A percentile compares a stretch with the other conserved stretches of the same genome.
phyloP scores from a whole-genome alignment of 2,888 invertebrate species.

The Nomada fucata region DNA sequence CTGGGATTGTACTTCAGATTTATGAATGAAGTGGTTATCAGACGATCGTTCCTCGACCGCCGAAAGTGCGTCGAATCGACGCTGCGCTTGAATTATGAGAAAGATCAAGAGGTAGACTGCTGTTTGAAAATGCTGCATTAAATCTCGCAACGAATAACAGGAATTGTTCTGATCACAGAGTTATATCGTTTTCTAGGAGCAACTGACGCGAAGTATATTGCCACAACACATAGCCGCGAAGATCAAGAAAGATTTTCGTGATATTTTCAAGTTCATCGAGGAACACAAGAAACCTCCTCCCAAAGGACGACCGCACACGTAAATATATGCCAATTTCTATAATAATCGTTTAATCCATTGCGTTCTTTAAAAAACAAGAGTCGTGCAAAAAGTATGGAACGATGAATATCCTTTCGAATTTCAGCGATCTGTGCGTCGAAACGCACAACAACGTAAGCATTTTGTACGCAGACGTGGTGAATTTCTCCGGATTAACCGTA shows the following conservation, averaged over 20 bases:
- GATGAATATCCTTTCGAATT: conserved; percentile 74
- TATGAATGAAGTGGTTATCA: conserved; percentile 94
- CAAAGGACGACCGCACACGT: conserved; percentile 84
- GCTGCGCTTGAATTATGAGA: conserved; percentile 91
- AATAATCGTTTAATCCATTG: neutral
- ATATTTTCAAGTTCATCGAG: conserved; percentile 83
- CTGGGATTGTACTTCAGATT: conserved; percentile 95
- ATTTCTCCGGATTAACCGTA: conserved; percentile 95
- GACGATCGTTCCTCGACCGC: conserved; percentile 94
- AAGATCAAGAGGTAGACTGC: conserved; percentile 91
- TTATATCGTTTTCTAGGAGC: conserved; percentile 87
- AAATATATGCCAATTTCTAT: conserved; percentile 51
- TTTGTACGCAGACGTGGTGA: conserved; percentile 96
- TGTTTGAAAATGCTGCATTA: neutral
- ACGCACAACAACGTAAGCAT: conserved; percentile 95
- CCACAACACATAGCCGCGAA: conserved; percentile 92
- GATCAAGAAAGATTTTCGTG: conserved; percentile 86
- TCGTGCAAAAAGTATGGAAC: neutral
- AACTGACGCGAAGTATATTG: conserved; percentile 93
- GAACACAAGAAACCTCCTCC: conserved; percentile 82
- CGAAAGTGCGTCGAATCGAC: conserved; percentile 94
- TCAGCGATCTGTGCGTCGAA: conserved; percentile 94
- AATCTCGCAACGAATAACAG: too few species aligned
- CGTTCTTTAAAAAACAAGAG: neutral
- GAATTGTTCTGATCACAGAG: neutral